phyloP scores from a whole-genome alignment of 2,888 invertebrate genomes.

The Pseudococcus viburni region DNA sequence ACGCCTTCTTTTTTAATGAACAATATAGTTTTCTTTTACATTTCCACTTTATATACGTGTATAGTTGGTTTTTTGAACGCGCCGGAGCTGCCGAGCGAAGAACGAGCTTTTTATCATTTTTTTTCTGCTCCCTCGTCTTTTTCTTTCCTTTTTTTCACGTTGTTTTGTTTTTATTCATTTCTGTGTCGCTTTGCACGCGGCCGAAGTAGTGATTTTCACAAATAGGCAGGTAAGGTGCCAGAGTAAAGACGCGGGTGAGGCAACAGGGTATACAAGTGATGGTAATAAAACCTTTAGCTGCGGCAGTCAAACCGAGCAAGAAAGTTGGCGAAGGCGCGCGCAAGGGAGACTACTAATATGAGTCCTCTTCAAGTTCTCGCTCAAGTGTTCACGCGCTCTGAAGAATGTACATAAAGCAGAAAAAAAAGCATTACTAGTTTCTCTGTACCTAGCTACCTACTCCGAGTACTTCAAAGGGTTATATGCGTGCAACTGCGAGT shows the following conservation, averaged over 20 bases:
- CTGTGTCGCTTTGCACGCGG: slow-evolving; percentile 39
- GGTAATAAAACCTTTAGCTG: slow-evolving; percentile 51
- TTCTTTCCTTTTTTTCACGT: neutral
- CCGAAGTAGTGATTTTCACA: slow-evolving; percentile 15
- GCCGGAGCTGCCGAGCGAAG: neutral
- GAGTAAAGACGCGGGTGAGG: neutral
- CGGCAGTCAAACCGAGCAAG: neutral
- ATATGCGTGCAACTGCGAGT: neutral
- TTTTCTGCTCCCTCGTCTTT: neutral
- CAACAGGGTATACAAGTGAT: slow-evolving; percentile 29
- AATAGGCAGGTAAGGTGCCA: neutral
- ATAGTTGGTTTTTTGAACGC: slow-evolving; percentile 3
- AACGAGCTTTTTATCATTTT: slow-evolving; percentile 47
- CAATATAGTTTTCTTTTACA: slow-evolving; percentile 62
- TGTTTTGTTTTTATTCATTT: slow-evolving; percentile 55
- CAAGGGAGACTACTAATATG: slow-evolving; percentile 25
- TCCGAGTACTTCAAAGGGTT: neutral
- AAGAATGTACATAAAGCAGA: slow-evolving; percentile 47
- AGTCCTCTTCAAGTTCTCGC: slow-evolving; percentile 46
- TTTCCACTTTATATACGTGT: slow-evolving; percentile 43
- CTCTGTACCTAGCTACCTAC: neutral
- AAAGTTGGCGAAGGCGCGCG: neutral
- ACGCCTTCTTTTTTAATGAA: slow-evolving; percentile 64
- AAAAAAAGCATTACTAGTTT: slow-evolving; percentile 13
- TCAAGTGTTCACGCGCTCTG: slow-evolving; percentile 47